These are phyloP conservation scores for Okapia johnstoni DNA, from an alignment of 2,113 vertebrate species.

Conservation along the genomic window DNA sequence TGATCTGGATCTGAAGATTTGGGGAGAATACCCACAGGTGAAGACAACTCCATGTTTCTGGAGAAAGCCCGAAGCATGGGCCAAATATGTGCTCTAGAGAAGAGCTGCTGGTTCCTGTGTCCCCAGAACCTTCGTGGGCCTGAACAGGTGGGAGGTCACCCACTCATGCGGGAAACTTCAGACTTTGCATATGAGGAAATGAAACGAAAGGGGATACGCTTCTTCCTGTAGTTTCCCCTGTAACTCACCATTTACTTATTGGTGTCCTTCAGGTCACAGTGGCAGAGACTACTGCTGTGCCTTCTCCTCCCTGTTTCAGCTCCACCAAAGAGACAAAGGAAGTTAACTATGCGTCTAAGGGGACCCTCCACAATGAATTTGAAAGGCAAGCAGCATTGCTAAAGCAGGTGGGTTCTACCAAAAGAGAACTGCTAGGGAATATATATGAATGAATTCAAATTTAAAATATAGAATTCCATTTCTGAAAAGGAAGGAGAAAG, in stretches of 20 bases:
- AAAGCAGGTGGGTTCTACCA: background rate
- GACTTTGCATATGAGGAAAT: background rate
- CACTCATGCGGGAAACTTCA: background rate
- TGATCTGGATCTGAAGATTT: background rate
- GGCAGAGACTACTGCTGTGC: background rate
- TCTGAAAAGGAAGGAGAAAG: background rate
- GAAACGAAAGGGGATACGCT: background rate
- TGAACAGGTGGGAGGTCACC: accelerated
- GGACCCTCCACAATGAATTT: background rate
- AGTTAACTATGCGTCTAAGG: background rate
- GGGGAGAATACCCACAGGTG: too few species aligned
- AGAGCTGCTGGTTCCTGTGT: background rate
- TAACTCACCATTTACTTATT: background rate
- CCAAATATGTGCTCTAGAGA: too few species aligned
- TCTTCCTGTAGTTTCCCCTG: accelerated
- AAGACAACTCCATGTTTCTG: background rate
- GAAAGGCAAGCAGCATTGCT: background rate
- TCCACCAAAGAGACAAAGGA: background rate
- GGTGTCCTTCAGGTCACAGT: background rate
- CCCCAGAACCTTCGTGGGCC: background rate
- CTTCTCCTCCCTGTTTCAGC: background rate
- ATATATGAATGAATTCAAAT: accelerated
- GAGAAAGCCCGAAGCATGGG: background rate
- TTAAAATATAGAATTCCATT: background rate
- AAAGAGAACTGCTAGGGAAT: background rate